Evolutionary conservation across 2,113 vertebrate genomes (phyloP), one percentile per base, ranked within the genome.

Genomic region (Rhinopomastus cyanomelas): DNA sequence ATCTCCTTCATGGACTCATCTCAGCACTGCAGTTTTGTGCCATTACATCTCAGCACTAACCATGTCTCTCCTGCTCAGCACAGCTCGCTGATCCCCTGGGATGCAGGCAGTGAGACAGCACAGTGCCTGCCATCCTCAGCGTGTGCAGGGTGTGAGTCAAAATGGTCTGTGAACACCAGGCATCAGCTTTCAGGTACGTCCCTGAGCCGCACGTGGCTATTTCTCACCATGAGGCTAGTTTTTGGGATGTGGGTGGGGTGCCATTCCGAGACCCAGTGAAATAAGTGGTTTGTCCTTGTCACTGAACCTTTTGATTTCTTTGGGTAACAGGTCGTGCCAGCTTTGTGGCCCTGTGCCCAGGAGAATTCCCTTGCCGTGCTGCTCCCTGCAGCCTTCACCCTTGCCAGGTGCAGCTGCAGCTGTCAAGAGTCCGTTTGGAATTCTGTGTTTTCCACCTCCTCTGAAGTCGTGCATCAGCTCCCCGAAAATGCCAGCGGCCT

Each of bases 51-150:
- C 30, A 44, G 85, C 32, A 7, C 55, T 9, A 9, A 16, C 32
- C 16, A 8, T 4, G 5, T 32, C 55, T 52, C 36, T 30, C n/a
- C 74, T 42, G 61, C 57, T 76, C 30, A 3, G 52, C 20, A 1
- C 75, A 23, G 72, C 76, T 21, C 2, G 1, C 15, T 0, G 3
- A 3, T 56, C 39, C 18, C 30, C 12, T 7, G 65, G 22, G 69
- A 34, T 11, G 1, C 29, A 3, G 32, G 7, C 53, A 3, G 55
- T 2, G 5, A 26, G 51, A 7, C 30, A 25, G 5, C 42, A 3
- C 48, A 3, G 10, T 0, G 0, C 32, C 30, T 0, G 0, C 4
- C 59, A 11, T 17, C 18, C 23, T 3, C 17, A 15, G 8, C 0
- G 1, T 1, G 42, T 9, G 5, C 2, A 0, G 0, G 3, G 13